Evolutionary conservation across 2,113 vertebrate species (phyloP).

Genomic region (Lates calcarifer): DNA sequence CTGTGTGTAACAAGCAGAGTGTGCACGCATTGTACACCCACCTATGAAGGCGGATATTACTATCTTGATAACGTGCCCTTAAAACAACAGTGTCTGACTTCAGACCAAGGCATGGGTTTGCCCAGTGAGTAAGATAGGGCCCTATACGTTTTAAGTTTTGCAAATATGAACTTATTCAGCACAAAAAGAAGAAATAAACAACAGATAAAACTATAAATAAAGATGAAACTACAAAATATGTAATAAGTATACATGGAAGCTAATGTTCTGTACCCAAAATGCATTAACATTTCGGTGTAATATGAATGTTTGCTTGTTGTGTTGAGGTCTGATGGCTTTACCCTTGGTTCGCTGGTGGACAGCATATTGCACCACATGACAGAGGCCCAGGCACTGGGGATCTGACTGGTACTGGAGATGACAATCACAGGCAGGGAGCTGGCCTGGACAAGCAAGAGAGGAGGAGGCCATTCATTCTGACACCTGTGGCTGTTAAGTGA

Average conservation of each 20-base stretch:
- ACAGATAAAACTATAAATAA: not conserved
- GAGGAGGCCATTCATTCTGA: conserved; percentile 44
- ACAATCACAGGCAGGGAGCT: conserved; percentile 85
- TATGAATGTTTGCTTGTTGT: not conserved
- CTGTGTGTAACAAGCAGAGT: too few species aligned
- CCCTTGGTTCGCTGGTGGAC: conserved; percentile 84
- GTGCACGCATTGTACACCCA: too few species aligned
- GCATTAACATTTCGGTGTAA: too few species aligned
- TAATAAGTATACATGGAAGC: too few species aligned
- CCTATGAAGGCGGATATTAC: too few species aligned
- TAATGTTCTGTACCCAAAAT: too few species aligned
- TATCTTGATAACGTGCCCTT: too few species aligned
- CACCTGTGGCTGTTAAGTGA: too few species aligned
- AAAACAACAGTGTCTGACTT: too few species aligned
- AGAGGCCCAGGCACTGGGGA: conserved; percentile 93
- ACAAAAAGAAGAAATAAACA: not conserved
- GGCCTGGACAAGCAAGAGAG: conserved; percentile 71
- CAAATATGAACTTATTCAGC: not conserved
- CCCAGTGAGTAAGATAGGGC: too few species aligned
- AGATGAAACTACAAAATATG: not conserved
- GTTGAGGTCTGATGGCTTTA: conserved; percentile 65
- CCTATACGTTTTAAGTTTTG: too few species aligned
- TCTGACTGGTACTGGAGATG: conserved; percentile 90
- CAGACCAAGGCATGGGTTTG: too few species aligned
- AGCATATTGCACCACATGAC: conserved; percentile 95